These are phyloP conservation scores for Drosophila algonquin DNA, from an alignment of 2,888 invertebrate species.

Conservation along the genomic window DNA sequence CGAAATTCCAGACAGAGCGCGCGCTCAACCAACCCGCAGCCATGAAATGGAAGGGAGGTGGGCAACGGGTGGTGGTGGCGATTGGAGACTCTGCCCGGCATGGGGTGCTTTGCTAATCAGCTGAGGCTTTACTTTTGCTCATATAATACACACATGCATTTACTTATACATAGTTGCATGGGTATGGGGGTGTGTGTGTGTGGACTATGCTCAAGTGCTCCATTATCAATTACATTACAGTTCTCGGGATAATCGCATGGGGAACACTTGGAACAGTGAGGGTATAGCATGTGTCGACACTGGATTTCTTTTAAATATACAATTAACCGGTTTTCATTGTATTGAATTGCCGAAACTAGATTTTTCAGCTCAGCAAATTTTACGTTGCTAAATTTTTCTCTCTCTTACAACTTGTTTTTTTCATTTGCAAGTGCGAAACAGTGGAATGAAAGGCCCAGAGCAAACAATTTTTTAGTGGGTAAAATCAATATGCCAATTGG, in stretches of 20 bases:
- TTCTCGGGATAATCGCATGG: constrained; percentile 1
- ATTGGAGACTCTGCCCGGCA: constrained; percentile 20
- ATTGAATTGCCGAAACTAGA: constrained; percentile 47
- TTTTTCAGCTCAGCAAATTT: constrained; percentile 11
- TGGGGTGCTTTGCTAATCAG: constrained; percentile 33
- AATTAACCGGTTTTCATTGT: constrained; percentile 63
- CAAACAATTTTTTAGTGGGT: constrained; percentile 14
- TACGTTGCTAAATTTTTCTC: neutral
- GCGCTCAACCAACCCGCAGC: constrained; percentile 10
- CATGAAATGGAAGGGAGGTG: neutral
- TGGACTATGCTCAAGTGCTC: neutral
- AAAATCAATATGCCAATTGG: constrained; percentile 30
- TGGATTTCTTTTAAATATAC: constrained; percentile 7
- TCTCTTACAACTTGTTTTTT: constrained; percentile 37
- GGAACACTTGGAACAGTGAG: neutral
- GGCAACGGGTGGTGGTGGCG: neutral
- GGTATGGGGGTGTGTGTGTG: constrained; percentile 11
- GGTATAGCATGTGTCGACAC: constrained; percentile 29
- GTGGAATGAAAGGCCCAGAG: neutral
- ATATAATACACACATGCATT: neutral
- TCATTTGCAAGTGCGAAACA: constrained; percentile 8
- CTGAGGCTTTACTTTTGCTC: constrained; percentile 5
- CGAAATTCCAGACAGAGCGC: neutral
- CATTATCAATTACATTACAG: neutral
- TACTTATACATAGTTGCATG: neutral